Evolutionary conservation across 1,140 invertebrate genomes (phyloP), one percentile per base, ranked within the genome.

Genomic region (Aporrectodea caliginosa): DNA sequence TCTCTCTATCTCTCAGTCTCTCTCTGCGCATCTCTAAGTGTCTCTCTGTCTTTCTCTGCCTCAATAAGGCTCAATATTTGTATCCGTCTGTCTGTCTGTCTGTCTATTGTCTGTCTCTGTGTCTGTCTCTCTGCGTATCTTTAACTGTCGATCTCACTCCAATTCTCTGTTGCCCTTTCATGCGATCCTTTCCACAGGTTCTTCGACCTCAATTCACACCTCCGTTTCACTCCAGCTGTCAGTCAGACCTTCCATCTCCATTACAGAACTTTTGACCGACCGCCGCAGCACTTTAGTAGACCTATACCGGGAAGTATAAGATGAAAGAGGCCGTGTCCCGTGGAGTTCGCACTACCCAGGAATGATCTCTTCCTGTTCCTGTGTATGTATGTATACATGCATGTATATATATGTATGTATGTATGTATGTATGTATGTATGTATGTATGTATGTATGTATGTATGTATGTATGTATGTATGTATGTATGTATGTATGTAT

Each of bases 401-500:
- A 58, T 58, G 43, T 58, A 58, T 58, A 22, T 22, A 58, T 58
- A 22, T 58, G 22, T 58, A 22, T 58, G 22, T 58, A 22, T 58
- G 22, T 58, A 22, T 58, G 43, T 58, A 22, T 58, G 22, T 58
- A 22, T 58, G 22, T 58, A 22, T 58, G 22, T 58, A 58, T 58
- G 22, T 58, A 22, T 58, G 22, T 58, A 58, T 58, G 22, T 58
- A 58, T 58, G 43, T 58, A 58, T 58, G 43, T 58, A 58, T 58
- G 43, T 6, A 58, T 58, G 43, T 58, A 58, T 58, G 43, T 58
- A 58, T 58, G 43, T 6, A 58, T 58, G 43, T 58, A 58, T 58
- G 43, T 58, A 58, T 58, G 43, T 58, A 58, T 58, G 43, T 58
- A 58, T 58, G 43, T 58, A 58, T 58, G 43, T 58, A 58, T 58